Evolutionary conservation across 2,797 vertebrate genomes (phyloP).

Genomic region (Chelidonichthys spinosus): DNA sequence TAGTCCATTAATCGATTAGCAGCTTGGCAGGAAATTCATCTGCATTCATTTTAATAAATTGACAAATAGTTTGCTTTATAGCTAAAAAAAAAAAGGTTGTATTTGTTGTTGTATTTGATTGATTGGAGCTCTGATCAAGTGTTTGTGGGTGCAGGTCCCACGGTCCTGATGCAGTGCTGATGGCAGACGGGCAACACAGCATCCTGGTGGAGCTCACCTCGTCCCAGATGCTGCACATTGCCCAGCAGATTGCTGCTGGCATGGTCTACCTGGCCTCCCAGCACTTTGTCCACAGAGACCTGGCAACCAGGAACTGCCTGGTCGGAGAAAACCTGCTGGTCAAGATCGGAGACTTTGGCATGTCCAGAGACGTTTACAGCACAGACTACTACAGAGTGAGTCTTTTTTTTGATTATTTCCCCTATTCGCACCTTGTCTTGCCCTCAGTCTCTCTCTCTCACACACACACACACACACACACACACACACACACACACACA

Average conservation of each 20-base stretch:
- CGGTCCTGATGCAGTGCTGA: slow-evolving; percentile 95
- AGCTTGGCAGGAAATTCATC: too few relatives aligned
- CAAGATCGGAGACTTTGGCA: slow-evolving; percentile 99
- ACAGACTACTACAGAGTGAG: slow-evolving; percentile 98
- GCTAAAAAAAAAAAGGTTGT: too few relatives aligned
- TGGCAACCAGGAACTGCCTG: slow-evolving; percentile 98
- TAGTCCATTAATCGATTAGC: too few relatives aligned
- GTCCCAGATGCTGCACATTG: slow-evolving; percentile 99
- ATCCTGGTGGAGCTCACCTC: slow-evolving; percentile 93
- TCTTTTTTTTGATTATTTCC: slow-evolving; percentile 14
- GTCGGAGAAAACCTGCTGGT: slow-evolving; percentile 97
- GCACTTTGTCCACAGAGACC: slow-evolving; percentile 98
- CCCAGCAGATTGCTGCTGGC: slow-evolving; percentile 97
- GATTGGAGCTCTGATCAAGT: slow-evolving; percentile 5
- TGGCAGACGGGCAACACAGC: slow-evolving; percentile 93
- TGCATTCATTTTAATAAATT: neutral
- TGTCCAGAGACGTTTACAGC: slow-evolving; percentile 99
- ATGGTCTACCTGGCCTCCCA: slow-evolving; percentile 99
- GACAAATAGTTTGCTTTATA: too few relatives aligned
- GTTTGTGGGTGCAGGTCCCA: slow-evolving; percentile 87
- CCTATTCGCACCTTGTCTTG: slow-evolving; percentile 1
- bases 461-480: neutral
- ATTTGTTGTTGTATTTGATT: neutral
- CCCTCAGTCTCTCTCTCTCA: neutral
- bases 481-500: slow-evolving; percentile 21